A percentile compares a stretch with the other conserved stretches of the same genome.
Evolutionary conservation across 2,113 vertebrate species (phyloP).

Genomic region (Calidris pugnax): DNA sequence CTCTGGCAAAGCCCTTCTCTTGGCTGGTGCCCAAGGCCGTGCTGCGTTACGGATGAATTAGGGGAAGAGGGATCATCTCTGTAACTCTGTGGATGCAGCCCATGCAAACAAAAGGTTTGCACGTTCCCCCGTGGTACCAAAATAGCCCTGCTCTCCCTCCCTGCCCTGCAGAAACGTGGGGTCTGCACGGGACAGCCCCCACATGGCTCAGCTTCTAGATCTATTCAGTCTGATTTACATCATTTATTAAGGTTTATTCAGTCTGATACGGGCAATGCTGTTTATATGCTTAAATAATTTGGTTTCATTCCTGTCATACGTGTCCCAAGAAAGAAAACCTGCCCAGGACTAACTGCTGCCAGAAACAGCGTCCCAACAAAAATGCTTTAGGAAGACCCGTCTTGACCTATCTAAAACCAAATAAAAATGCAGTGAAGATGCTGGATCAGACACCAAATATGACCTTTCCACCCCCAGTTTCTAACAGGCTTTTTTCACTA

Average conservation of each 20-base stretch:
- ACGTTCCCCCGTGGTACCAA: accelerated
- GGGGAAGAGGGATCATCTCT: background rate
- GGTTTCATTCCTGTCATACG: background rate
- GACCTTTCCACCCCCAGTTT: background rate
- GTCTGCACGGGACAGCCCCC: background rate
- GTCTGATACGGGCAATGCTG: background rate
- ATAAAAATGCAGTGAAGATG: background rate
- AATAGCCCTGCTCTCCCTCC: accelerated
- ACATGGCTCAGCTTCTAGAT: background rate
- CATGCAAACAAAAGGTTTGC: background rate
- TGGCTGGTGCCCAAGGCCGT: background rate
- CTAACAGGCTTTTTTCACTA: background rate
- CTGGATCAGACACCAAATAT: background rate
- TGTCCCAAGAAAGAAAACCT: background rate
- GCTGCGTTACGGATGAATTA: background rate
- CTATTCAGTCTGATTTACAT: background rate
- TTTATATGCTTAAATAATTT: background rate
- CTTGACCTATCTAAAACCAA: background rate
- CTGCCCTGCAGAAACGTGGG: no score
- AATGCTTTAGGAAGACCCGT: background rate
- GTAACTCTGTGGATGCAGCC: background rate
- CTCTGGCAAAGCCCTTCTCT: background rate
- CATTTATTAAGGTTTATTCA: background rate
- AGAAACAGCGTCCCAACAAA: background rate
- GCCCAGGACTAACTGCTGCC: background rate